Evolutionary conservation across 2,888 invertebrate genomes (phyloP).

Genomic region (Lamellibrachia columna): DNA sequence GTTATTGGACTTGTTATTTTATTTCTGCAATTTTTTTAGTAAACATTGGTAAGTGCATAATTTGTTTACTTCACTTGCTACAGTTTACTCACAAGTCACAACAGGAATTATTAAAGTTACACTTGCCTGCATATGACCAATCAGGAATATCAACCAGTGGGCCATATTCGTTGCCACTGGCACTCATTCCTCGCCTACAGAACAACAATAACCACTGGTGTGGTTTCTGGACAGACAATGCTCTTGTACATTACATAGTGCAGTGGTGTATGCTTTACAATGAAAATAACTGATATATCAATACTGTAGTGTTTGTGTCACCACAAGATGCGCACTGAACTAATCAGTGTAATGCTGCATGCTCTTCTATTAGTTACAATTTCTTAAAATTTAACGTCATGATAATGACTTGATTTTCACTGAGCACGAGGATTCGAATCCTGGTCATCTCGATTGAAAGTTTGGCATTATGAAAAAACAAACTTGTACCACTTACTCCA

Average conservation of each 20-base stretch:
- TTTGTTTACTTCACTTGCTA: neutral
- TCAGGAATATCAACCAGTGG: conserved; percentile 40
- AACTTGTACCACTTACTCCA: neutral
- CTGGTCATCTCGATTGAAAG: neutral
- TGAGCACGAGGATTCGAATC: neutral
- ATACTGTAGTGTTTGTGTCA: too few species aligned
- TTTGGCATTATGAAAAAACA: neutral
- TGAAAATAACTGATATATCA: too few species aligned
- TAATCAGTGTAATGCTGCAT: too few species aligned
- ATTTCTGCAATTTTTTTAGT: neutral
- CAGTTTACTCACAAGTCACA: too few species aligned
- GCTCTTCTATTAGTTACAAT: too few species aligned
- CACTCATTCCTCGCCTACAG: conserved; percentile 37
- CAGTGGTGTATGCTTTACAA: too few species aligned
- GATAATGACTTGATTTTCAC: too few species aligned
- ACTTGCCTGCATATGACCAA: conserved; percentile 42
- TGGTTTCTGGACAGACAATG: neutral
- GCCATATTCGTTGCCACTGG: conserved; percentile 39
- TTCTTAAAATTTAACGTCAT: too few species aligned
- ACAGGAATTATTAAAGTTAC: neutral
- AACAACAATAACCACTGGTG: conserved; percentile 19
- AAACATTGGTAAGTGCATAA: neutral
- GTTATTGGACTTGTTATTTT: neutral
- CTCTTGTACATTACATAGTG: too few species aligned
- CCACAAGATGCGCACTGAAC: too few species aligned